Percentiles rank a stretch among this genome's conserved stretches.
These are phyloP conservation scores for Noctua fimbriata DNA, from an alignment of 2,888 invertebrate species.

Conservation along the genomic window DNA sequence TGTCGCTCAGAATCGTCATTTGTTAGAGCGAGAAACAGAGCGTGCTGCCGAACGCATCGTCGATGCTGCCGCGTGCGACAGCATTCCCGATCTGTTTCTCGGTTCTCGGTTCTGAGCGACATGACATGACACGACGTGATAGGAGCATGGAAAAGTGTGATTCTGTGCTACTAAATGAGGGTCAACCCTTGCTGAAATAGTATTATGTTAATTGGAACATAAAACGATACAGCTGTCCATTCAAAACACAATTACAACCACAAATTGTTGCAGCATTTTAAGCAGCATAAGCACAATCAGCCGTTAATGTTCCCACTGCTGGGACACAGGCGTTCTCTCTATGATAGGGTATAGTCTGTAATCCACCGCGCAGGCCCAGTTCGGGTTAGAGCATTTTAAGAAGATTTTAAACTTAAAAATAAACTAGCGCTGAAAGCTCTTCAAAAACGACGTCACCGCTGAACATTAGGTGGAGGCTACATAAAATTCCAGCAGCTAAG, in stretches of 20 bases:
- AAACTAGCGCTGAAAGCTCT: conserved; percentile 22
- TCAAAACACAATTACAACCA: conserved; percentile 26
- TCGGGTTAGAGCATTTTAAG: neutral
- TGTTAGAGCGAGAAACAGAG: too few species aligned
- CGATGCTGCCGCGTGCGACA: too few species aligned
- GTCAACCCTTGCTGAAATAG: neutral
- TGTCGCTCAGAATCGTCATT: too few species aligned
- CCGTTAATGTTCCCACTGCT: neutral
- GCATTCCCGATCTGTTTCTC: too few species aligned
- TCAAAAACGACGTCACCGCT: conserved; percentile 19
- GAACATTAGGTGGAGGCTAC: conserved; percentile 35
- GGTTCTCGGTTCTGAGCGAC: too few species aligned
- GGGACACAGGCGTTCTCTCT: neutral
- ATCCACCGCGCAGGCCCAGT: neutral
- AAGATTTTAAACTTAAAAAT: neutral
- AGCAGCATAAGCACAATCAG: neutral
- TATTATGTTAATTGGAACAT: conserved; percentile 33
- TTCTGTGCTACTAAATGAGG: too few species aligned
- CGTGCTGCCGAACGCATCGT: too few species aligned
- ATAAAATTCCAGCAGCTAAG: conserved; percentile 59
- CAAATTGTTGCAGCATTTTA: neutral
- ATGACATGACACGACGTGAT: too few species aligned
- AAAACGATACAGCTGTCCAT: conserved; percentile 14
- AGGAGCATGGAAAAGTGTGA: too few species aligned
- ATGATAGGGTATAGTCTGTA: neutral